Evolutionary conservation across 2,113 vertebrate genomes (phyloP).

Genomic region (Sturnira hondurensis): DNA sequence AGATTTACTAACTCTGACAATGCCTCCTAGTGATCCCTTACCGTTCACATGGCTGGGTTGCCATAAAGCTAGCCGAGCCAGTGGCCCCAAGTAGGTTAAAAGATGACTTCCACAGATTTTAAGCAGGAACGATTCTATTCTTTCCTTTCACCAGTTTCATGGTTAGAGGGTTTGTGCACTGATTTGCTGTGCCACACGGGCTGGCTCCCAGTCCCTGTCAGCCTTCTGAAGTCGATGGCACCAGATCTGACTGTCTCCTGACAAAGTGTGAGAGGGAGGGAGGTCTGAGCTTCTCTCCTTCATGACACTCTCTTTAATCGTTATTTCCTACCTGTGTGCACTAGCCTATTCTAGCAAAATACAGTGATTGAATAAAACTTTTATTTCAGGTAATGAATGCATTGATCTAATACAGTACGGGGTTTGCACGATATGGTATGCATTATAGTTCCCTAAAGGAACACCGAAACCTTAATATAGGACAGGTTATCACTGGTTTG

Average conservation of each 20-base stretch:
- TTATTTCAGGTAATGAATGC: conserved; percentile 76
- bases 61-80: conserved; percentile 77
- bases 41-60: conserved; percentile 72
- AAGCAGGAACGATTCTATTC: conserved; percentile 76
- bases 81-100: conserved; percentile 76
- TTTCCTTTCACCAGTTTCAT: conserved; percentile 66
- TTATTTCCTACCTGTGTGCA: conserved; percentile 68
- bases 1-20: conserved; percentile 78
- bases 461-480: conserved; percentile 74
- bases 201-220: conserved; percentile 57
- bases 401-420: conserved; percentile 77
- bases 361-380: conserved; percentile 78
- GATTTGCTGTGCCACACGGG: conserved; percentile 75
- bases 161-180: conserved; percentile 68
- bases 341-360: conserved; percentile 75
- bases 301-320: conserved; percentile 75
- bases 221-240: conserved; percentile 49
- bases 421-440: conserved; percentile 64
- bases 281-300: conserved; percentile 71
- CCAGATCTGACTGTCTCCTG: conserved; percentile 55
- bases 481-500: conserved; percentile 64
- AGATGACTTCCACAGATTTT: conserved; percentile 77
- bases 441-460: conserved; percentile 75
- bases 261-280: conserved; percentile 61
- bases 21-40: conserved; percentile 62